phyloP scores from a whole-genome alignment of 2,113 vertebrate species.

The Macroglossus sobrinus region DNA sequence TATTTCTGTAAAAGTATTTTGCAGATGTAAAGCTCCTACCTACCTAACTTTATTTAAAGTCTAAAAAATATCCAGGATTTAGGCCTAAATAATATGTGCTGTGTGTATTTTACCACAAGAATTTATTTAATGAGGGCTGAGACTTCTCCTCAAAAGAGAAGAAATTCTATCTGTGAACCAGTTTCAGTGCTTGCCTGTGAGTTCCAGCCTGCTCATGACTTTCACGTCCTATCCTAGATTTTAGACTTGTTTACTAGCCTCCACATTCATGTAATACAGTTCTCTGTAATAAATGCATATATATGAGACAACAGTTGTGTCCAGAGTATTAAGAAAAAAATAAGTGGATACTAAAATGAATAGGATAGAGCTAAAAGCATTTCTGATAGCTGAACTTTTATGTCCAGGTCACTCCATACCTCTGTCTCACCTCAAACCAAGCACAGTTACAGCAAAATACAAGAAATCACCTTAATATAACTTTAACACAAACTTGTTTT shows the following conservation, averaged over 20 bases:
- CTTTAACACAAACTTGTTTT: neutral
- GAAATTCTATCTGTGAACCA: neutral
- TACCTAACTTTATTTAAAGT: neutral
- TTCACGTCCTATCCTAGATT: neutral
- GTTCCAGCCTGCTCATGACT: neutral
- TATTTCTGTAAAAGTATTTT: neutral
- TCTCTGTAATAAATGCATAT: neutral
- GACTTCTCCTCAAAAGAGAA: neutral
- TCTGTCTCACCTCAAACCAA: neutral
- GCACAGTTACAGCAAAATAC: neutral
- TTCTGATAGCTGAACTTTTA: neutral
- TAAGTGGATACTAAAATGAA: neutral
- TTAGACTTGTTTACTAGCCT: neutral
- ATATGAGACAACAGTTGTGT: neutral
- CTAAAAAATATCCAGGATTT: neutral
- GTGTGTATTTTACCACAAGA: neutral
- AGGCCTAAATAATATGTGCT: neutral
- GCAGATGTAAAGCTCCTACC: neutral
- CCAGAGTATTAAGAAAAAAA: neutral
- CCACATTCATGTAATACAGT: neutral
- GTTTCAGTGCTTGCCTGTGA: neutral
- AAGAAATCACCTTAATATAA: neutral
- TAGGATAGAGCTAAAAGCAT: neutral
- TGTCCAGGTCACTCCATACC: neutral
- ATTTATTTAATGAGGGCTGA: neutral